These are phyloP conservation scores for Lepus americanus DNA, from an alignment of 2,113 vertebrate genomes.

Conservation along the genomic window DNA sequence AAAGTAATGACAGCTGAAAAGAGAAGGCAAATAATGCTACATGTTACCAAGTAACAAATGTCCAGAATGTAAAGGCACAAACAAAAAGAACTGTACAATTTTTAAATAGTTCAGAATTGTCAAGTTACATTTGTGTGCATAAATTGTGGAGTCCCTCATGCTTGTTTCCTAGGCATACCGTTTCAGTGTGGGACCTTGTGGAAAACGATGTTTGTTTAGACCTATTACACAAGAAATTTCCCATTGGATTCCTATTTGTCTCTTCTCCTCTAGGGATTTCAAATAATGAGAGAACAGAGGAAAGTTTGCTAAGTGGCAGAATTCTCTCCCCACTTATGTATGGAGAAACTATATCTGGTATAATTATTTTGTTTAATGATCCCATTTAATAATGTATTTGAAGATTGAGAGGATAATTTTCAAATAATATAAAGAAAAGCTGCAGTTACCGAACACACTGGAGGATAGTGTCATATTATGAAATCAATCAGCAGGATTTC, in stretches of 20 bases:
- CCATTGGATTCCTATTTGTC: slow-evolving; percentile 14
- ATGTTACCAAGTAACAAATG: not conserved
- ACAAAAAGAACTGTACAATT: not conserved
- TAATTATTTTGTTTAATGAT: slow-evolving; percentile 71
- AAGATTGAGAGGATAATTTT: slow-evolving; percentile 61
- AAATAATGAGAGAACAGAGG: slow-evolving; percentile 50
- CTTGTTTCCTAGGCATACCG: too few species aligned
- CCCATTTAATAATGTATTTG: slow-evolving; percentile 71
- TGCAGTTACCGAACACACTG: slow-evolving; percentile 14
- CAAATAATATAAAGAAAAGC: slow-evolving; percentile 56
- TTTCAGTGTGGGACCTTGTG: not conserved
- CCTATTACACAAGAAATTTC: not conserved
- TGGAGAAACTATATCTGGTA: not conserved
- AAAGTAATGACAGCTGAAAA: not conserved
- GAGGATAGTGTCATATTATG: not conserved
- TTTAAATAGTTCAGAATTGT: slow-evolving; percentile 1
- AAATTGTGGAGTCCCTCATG: not conserved
- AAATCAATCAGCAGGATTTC: slow-evolving; percentile 36
- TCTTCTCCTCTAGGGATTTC: slow-evolving; percentile 35
- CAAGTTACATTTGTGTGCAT: not conserved
- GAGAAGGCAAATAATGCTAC: not conserved
- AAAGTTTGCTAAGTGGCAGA: not conserved
- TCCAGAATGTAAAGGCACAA: not conserved
- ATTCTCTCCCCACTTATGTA: slow-evolving; percentile 26
- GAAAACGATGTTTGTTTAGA: slow-evolving; percentile 10